phyloP scores from a whole-genome alignment of 2,113 vertebrate genomes.

The Sapayoa aenigma region DNA sequence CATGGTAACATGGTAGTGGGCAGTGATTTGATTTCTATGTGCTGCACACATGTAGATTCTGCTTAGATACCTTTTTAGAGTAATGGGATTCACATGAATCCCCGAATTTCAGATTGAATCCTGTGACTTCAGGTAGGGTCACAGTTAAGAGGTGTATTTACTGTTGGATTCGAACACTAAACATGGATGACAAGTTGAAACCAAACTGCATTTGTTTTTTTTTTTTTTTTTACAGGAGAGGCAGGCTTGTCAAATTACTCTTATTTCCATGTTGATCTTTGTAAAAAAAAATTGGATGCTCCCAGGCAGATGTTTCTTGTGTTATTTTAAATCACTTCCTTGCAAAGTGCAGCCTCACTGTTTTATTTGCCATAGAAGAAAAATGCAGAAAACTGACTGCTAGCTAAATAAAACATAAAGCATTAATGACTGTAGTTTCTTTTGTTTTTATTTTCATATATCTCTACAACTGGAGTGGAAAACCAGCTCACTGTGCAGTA shows the following conservation, averaged over 20 bases:
- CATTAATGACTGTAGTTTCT: not conserved
- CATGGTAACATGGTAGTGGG: not conserved
- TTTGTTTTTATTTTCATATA: not conserved
- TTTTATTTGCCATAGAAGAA: not conserved
- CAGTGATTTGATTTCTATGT: not conserved
- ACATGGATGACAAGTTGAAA: not conserved
- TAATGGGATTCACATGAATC: not conserved
- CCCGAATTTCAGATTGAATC: not conserved
- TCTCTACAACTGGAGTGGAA: not conserved
- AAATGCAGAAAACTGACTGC: not conserved
- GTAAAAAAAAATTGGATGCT: not conserved
- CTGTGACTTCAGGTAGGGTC: not conserved
- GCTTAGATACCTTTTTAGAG: too few species aligned
- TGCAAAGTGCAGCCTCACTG: not conserved
- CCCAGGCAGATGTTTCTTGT: not conserved
- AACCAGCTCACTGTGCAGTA: not conserved
- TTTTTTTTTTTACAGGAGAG: not conserved
- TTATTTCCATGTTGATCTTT: not conserved
- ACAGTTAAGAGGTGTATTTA: not conserved
- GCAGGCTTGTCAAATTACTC: not conserved
- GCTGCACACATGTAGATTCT: not conserved
- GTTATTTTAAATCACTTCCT: not conserved
- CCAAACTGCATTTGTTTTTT: fast-evolving
- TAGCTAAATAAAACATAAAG: not conserved
- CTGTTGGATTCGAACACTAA: not conserved